phyloP scores from a whole-genome alignment of 2,797 vertebrate species.

The Acipenser oxyrinchus region DNA sequence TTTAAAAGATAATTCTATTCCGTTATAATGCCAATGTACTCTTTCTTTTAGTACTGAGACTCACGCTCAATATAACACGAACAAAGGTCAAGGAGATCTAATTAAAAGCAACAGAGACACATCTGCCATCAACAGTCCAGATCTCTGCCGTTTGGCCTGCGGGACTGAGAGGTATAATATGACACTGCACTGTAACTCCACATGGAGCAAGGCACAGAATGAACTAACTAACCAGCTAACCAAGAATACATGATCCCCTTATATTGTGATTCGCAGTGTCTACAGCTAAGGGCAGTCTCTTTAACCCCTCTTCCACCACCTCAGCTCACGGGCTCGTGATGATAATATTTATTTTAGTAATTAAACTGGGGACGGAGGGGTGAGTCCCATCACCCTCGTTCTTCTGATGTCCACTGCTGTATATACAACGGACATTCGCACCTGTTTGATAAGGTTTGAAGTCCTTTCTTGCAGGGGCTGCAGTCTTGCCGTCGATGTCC shows the following conservation, averaged over 20 bases:
- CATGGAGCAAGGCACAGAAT: conserved; percentile 16
- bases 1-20: neutral
- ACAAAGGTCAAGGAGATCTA: conserved; percentile 65
- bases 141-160: conserved; percentile 47
- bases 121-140: conserved; percentile 58
- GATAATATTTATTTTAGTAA: too few species aligned
- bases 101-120: conserved; percentile 72
- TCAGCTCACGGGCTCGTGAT: too few species aligned
- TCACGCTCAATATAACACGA: conserved; percentile 57
- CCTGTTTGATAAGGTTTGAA: too few species aligned
- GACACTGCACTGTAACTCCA: conserved; percentile 41
- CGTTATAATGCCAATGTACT: neutral
- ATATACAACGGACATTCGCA: too few species aligned
- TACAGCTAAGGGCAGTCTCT: neutral
- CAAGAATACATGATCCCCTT: conserved; percentile 3
- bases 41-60: conserved; percentile 13
- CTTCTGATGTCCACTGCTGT: too few species aligned
- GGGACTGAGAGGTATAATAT: conserved; percentile 44
- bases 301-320: neutral
- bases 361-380: too few species aligned
- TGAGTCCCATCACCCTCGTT: too few species aligned
- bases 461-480: neutral
- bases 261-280: conserved; percentile 14
- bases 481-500: conserved; percentile 9
- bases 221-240: conserved; percentile 8